Evolutionary conservation across 2,797 vertebrate genomes (phyloP), one percentile per base, ranked within the genome.

Genomic region (Crocidura indochinensis): DNA sequence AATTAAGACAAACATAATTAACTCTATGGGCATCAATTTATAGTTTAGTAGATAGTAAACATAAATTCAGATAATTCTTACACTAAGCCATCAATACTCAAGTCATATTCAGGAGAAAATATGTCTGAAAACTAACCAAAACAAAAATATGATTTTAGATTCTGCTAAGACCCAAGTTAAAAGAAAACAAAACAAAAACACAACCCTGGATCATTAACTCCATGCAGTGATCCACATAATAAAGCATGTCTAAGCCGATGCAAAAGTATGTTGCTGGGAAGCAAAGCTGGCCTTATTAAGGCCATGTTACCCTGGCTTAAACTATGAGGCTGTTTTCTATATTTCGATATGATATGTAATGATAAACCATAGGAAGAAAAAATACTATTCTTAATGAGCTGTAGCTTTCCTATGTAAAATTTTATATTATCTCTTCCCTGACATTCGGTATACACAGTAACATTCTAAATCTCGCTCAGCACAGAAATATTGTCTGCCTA

Each of bases 1-100:
- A 71, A 84, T 88, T 72, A 92, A 86, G 92, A 91, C 27, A 81
- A 92, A 88, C 73, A 86, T 62, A 84, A 77, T 44, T 38, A 89
- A 74, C 24, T 86, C 15, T 17, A 20, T 62, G 60, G 38, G 56
- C n/a, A 92, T 65, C 31, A 87, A n/a, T 77, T 95, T 69, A 49
- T 38, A 51, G n/a, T 67, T 84, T 19, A 81, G 47, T 44, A 87
- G 74, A 53, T 56, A 65, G 56, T 49, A 80, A 86, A 90, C 15
- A 82, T 4, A 94, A 91, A 78, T 49, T 80, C 26, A 67, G 80
- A 87, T 15, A 86, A 49, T 78, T 79, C 64, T 88, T 24, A 86
- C 31, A 67, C 24, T 31, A 83, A n/a, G 17, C 11, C 73, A 46
- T 10, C 72, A 84, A 62, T 77, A 60, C 76, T 94, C 38, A 93